Conservation (phyloP, 2,888 invertebrate genomes). For the Acanthosoma haemorrhoidale region DNA sequence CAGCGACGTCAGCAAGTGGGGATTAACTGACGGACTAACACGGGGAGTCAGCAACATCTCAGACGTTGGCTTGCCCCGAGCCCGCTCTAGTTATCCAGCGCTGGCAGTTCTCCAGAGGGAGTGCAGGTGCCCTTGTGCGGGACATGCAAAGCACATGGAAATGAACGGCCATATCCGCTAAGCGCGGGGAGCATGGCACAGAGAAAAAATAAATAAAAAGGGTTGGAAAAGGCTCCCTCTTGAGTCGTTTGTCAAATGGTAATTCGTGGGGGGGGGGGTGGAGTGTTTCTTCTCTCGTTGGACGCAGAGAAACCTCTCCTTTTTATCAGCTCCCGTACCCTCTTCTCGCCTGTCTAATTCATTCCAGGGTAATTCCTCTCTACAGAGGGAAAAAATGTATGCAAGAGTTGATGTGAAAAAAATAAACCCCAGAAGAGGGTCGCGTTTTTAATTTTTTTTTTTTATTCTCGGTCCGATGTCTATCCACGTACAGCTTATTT, state of each 20-base stretch:
- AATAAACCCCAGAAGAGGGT: not conserved
- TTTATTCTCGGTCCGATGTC: too few relatives aligned
- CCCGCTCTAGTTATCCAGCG: too few relatives aligned
- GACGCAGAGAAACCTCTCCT: not conserved
- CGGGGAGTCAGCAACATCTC: too few relatives aligned
- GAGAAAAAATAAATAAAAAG: slow-evolving; percentile 3
- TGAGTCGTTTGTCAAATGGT: slow-evolving; percentile 23
- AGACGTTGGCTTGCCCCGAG: too few relatives aligned
- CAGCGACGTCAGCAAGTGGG: too few relatives aligned
- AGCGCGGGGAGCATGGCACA: not conserved
- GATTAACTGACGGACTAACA: too few relatives aligned
- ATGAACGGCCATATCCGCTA: not conserved
- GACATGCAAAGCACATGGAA: slow-evolving; percentile 5
- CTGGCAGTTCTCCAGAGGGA: too few relatives aligned
- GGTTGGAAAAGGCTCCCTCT: not conserved
- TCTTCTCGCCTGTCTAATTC: not conserved
- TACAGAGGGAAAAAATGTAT: not conserved
- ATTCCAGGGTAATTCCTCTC: not conserved
- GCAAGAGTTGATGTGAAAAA: not conserved
- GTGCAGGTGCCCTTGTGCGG: too few relatives aligned
- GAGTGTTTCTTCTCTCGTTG: not conserved
- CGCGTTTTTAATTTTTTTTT: too few relatives aligned
- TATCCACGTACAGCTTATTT: too few relatives aligned
- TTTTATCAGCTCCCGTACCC: not conserved
- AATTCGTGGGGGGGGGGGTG: not conserved